phyloP scores from a whole-genome alignment of 2,797 vertebrate species.

The Cheracebus regulus region DNA sequence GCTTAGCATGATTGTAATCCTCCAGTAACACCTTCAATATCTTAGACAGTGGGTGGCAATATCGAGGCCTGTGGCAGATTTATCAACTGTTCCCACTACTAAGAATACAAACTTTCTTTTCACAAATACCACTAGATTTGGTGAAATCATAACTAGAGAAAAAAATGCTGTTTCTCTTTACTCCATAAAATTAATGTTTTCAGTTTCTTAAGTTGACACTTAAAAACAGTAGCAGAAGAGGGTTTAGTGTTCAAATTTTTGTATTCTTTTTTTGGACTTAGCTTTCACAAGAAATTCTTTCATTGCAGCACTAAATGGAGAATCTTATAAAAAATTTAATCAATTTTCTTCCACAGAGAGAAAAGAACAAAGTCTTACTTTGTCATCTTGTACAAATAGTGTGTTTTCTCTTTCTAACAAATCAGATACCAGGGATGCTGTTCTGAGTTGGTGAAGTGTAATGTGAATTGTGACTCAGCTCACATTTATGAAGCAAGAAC shows the following conservation, averaged over 20 bases:
- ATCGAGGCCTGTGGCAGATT: background rate
- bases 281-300: background rate
- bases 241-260: background rate
- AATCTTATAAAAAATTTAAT: slow-evolving; percentile 22
- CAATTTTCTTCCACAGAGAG: background rate
- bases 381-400: background rate
- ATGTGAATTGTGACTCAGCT: background rate
- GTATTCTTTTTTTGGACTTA: background rate
- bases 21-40: background rate
- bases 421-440: background rate
- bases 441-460: background rate
- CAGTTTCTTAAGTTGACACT: background rate
- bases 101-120: background rate
- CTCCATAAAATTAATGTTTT: slow-evolving; percentile 26
- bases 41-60: background rate
- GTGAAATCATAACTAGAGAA: background rate
- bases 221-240: background rate
- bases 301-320: background rate
- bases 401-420: background rate
- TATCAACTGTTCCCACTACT: background rate
- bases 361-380: background rate
- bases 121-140: background rate
- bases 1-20: background rate
- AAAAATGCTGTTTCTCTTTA: background rate
- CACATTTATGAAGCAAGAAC: background rate